Percentiles rank a stretch among this genome's conserved stretches.
phyloP scores from a whole-genome alignment of 2,113 vertebrate genomes.

The Myxocyprinus asiaticus region DNA sequence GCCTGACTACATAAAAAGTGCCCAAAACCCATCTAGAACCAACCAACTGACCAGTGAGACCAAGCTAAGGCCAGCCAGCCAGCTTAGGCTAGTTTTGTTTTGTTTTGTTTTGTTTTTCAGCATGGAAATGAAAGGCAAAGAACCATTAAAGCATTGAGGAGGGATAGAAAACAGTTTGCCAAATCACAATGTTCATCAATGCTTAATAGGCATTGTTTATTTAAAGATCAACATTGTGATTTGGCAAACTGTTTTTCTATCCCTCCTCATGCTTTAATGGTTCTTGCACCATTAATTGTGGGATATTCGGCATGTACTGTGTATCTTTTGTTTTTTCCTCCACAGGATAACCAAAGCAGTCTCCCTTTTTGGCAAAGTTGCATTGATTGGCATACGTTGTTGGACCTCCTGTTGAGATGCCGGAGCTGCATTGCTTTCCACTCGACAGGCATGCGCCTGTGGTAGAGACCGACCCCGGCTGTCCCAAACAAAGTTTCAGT shows the following conservation, averaged over 20 bases:
- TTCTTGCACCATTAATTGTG: background rate
- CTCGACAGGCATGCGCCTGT: background rate
- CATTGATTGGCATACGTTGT: background rate
- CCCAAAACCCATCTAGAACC: no score
- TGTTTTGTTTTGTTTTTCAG: no score
- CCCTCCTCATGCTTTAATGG: no score
- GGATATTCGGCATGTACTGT: background rate
- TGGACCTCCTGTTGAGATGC: conserved; percentile 17
- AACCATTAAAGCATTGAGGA: no score
- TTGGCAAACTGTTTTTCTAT: background rate
- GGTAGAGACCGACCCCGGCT: conserved; percentile 15
- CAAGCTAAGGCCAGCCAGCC: no score
- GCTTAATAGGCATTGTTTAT: no score
- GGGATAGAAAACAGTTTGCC: no score
- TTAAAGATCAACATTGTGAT: background rate
- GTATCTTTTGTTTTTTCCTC: background rate
- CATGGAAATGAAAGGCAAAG: no score
- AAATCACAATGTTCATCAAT: no score
- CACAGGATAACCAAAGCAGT: background rate
- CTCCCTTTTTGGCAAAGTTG: background rate
- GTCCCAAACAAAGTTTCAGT: conserved; percentile 16
- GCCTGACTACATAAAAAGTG: no score
- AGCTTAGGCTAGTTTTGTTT: no score
- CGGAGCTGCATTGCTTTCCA: conserved; percentile 32
- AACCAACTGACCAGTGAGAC: no score